Conservation (phyloP, 2,888 invertebrate genomes). For the Thalpophila matura region DNA sequence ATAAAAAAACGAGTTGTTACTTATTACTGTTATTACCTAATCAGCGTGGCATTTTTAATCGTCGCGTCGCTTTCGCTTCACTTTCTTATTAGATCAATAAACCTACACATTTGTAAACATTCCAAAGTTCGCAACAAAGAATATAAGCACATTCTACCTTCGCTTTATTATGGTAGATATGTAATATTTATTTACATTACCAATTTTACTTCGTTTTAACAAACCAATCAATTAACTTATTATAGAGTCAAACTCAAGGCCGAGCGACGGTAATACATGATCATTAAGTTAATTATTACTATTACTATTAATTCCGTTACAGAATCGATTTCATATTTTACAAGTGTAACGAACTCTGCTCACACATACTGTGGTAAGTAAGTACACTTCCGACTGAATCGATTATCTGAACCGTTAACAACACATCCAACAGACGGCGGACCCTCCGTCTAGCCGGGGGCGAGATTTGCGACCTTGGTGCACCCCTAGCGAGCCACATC, state of each 20-base stretch:
- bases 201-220: slow-evolving; percentile 19
- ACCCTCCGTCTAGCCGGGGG: slow-evolving; percentile 85
- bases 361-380: slow-evolving; percentile 22
- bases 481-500: slow-evolving; percentile 66
- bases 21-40: background rate
- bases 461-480: slow-evolving; percentile 78
- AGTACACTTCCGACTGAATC: slow-evolving; percentile 60
- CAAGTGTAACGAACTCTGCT: slow-evolving; percentile 41
- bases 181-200: slow-evolving; percentile 11
- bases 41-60: slow-evolving; percentile 24
- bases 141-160: background rate
- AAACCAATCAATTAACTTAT: slow-evolving; percentile 17
- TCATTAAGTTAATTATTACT: slow-evolving; percentile 8
- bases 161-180: too few relatives aligned
- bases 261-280: slow-evolving; percentile 4
- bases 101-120: background rate
- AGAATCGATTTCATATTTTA: slow-evolving; percentile 48
- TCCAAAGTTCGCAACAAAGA: background rate
- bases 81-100: slow-evolving; percentile 16
- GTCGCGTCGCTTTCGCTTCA: background rate
- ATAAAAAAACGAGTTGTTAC: background rate
- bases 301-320: slow-evolving; percentile 28
- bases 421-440: slow-evolving; percentile 64
- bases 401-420: slow-evolving; percentile 69
- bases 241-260: slow-evolving; percentile 34